Base-by-base conservation (phyloP, 2,797 vertebrate species). In the Clarias laeviceps region DNA sequence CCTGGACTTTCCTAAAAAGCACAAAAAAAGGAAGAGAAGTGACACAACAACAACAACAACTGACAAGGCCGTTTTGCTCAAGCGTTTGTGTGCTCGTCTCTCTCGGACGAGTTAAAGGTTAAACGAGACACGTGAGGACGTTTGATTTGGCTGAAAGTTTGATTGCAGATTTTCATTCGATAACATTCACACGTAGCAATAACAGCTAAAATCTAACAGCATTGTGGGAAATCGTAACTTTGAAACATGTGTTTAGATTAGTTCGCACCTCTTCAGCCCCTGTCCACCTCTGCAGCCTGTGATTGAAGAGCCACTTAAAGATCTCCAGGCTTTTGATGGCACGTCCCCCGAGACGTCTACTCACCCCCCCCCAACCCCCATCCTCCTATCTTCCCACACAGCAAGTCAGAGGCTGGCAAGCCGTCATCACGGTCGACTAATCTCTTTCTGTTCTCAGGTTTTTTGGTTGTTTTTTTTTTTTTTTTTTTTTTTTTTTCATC, bases 281-380 rank as follows among this genome's bases (percentile, higher is more conserved):
- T 32, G 50, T 32, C 50, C 27, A 24, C 9, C 34, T 29, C 69
- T 73, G 54, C 32, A 40, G 32, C 66, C 14, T 54, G 6, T n/a
- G 17, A 29, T 34, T 69, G 54, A 69, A 27, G 40, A 73, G 70
- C 32, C 17, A 0, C 73, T 12, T 56, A 1, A 57, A 57, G 18
- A 77, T 62, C 54, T 61, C 72, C 54, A 66, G 69, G 87, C 62
- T 88, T 82, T 85, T 88, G 78, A 78, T 88, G 88, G 80, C 88
- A 86, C 79, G 22, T 82, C 70, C 29, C 74, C 37, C 54, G 87
- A 40, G 88, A 90, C 84, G 79, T 89, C 29, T 87, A 77, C 89
- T 90, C 90, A 88, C 88, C 89, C 27, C 27, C 3, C 69, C 62
- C 72, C 32, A 84, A 0, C 34, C 6, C 2, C n/a, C 1, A 40